A percentile compares a stretch with the other conserved stretches of the same genome.
Conservation (phyloP, 2,888 invertebrate species). For the Lithophane leautieri region DNA sequence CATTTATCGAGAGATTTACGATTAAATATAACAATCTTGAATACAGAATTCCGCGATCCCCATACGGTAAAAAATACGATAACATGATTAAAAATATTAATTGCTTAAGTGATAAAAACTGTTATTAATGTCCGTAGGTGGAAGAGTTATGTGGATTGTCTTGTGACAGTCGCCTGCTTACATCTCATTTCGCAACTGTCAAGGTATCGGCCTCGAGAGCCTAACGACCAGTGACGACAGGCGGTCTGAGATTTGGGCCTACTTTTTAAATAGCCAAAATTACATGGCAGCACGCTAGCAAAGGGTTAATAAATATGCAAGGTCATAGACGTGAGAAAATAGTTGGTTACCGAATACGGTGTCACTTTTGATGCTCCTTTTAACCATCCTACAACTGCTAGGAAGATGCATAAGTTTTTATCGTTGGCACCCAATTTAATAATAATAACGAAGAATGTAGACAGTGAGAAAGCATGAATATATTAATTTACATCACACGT, state of each 20-base stretch:
- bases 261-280: constrained; percentile 32
- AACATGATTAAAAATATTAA: constrained; percentile 10
- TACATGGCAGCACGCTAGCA: constrained; percentile 32
- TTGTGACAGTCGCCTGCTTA: constrained; percentile 49
- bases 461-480: no score
- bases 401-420: no score
- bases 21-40: background rate
- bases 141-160: constrained; percentile 53
- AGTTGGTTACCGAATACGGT: constrained; percentile 7
- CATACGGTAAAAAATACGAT: background rate
- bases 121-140: constrained; percentile 45
- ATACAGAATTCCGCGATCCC: constrained; percentile 22
- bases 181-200: constrained; percentile 54
- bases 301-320: constrained; percentile 20
- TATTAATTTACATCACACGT: background rate
- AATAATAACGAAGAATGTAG: no score
- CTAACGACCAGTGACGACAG: constrained; percentile 36
- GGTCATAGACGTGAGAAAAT: constrained; percentile 20
- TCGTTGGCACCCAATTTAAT: no score
- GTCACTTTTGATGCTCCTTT: background rate
- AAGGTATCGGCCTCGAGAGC: constrained; percentile 59
- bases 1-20: constrained; percentile 6
- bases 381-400: background rate
- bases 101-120: constrained; percentile 28
- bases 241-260: constrained; percentile 31